phyloP scores from a whole-genome alignment of 35 echinoderm and acorn worm genomes.

The Stichopus chloronotus region DNA sequence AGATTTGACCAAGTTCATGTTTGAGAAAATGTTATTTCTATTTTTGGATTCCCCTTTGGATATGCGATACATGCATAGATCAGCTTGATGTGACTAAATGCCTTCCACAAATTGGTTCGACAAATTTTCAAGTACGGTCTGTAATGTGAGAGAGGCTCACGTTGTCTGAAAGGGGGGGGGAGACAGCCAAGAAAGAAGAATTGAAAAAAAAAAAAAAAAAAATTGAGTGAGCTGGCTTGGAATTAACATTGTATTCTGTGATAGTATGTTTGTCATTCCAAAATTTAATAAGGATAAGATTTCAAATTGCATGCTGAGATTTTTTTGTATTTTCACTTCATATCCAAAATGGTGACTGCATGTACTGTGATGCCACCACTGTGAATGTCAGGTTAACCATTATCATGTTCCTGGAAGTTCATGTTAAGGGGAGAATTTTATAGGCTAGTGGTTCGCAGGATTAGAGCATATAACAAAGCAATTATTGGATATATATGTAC shows the following conservation, averaged over 20 bases:
- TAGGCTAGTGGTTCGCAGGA: no score
- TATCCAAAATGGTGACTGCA: no score
- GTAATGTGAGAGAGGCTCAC: background rate
- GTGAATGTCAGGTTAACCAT: no score
- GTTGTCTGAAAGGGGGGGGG: background rate
- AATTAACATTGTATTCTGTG: background rate
- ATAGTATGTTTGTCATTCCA: background rate
- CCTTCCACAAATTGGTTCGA: background rate
- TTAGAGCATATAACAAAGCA: no score
- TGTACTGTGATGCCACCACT: no score
- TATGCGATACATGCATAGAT: background rate
- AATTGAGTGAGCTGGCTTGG: background rate
- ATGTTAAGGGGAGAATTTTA: no score
- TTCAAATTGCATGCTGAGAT: slow-evolving; percentile 8
- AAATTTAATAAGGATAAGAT: slow-evolving; percentile 2
- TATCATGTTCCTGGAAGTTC: no score
- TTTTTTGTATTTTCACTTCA: background rate
- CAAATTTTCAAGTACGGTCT: background rate
- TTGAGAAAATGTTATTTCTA: background rate
- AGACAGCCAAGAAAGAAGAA: background rate
- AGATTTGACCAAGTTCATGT: background rate
- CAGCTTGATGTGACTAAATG: background rate
- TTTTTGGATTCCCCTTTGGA: background rate
- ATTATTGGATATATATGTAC: no score
- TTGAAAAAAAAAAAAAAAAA: background rate